phyloP scores from a whole-genome alignment of 1,140 invertebrate genomes.

The Drosophila sucinea region DNA sequence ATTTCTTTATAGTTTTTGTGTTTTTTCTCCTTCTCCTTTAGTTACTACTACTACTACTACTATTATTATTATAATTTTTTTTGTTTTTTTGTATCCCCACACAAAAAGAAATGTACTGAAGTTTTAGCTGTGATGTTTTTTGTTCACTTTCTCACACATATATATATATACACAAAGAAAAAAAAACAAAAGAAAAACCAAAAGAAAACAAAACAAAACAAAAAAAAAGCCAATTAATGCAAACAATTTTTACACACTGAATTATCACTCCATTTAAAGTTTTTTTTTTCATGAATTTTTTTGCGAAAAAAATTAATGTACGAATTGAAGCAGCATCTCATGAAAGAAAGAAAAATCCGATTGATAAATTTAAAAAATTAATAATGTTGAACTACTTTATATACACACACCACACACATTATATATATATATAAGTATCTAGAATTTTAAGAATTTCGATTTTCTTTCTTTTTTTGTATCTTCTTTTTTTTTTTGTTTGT shows the following conservation, averaged over 20 bases:
- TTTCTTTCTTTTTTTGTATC: conserved; percentile 20
- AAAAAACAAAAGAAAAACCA: conserved; percentile 41
- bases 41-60: not conserved
- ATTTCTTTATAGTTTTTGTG: not conserved
- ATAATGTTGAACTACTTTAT: not conserved
- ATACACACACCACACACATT: not conserved
- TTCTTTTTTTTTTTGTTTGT: not conserved
- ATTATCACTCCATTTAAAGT: conserved; percentile 51
- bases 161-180: conserved; percentile 19
- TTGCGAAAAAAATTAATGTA: not conserved
- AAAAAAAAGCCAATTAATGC: conserved; percentile 30
- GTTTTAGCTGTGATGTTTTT: conserved; percentile 78
- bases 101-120: conserved; percentile 77
- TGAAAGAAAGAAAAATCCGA: not conserved
- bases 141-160: conserved; percentile 75
- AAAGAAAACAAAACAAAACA: conserved; percentile 34
- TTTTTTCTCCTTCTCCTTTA: not conserved
- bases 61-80: conserved; percentile 35
- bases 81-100: conserved; percentile 44
- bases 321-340: conserved; percentile 7
- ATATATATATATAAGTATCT: not conserved
- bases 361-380: not conserved
- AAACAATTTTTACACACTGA: conserved; percentile 10
- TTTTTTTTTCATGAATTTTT: conserved; percentile 4
- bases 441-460: conserved; percentile 3